Percentiles rank a stretch among this genome's conserved stretches.
These are phyloP conservation scores for Pygoscelis antarcticus DNA, from an alignment of 2,113 vertebrate species.

Conservation along the genomic window DNA sequence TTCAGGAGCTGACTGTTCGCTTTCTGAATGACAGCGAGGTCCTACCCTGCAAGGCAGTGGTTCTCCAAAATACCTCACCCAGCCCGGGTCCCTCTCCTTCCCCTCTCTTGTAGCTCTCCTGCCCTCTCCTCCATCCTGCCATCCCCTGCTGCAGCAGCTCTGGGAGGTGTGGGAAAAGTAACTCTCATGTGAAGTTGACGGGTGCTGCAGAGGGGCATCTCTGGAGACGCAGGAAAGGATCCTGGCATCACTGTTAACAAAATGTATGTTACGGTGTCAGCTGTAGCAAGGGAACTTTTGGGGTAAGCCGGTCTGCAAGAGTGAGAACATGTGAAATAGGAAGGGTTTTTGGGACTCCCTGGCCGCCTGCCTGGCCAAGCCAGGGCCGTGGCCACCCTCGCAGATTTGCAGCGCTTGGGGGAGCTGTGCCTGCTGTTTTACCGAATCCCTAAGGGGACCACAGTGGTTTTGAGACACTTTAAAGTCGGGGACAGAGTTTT, in stretches of 20 bases:
- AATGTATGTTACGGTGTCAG: too few relatives aligned
- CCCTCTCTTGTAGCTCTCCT: not conserved
- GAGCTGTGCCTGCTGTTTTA: not conserved
- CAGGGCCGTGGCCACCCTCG: not conserved
- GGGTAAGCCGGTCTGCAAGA: not conserved
- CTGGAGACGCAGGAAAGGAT: not conserved
- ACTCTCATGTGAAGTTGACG: fast-evolving
- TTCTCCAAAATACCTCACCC: not conserved
- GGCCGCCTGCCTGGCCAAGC: not conserved
- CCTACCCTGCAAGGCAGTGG: not conserved
- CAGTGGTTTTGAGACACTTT: not conserved
- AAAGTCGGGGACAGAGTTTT: not conserved
- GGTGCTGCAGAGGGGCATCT: not conserved
- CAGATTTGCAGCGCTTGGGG: too few relatives aligned
- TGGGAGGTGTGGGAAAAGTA: not conserved
- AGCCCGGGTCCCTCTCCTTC: not conserved
- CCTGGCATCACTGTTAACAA: not conserved
- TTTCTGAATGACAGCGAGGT: not conserved
- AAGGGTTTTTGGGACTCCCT: not conserved
- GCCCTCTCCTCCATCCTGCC: not conserved
- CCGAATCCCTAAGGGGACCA: not conserved
- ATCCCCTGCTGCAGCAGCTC: not conserved
- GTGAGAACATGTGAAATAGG: not conserved
- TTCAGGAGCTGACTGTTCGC: not conserved
- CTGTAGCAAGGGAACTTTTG: not conserved